phyloP scores from a whole-genome alignment of 1,140 invertebrate genomes.

The Aphelenchoides besseyi region DNA sequence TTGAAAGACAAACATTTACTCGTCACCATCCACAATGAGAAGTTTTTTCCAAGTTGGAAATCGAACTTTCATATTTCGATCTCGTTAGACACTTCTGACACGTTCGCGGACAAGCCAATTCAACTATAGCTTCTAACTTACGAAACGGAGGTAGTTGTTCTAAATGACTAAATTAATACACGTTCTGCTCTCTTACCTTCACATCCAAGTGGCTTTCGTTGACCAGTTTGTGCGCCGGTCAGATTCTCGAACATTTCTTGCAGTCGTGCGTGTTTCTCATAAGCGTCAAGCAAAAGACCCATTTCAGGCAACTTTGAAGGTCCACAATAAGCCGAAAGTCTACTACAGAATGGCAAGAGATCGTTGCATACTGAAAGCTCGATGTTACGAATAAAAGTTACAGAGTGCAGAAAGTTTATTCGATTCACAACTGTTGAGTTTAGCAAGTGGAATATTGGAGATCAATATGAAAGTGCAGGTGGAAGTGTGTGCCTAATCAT shows the following conservation, averaged over 20 bases:
- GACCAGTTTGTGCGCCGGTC: not conserved
- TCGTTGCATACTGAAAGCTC: slow-evolving; percentile 10
- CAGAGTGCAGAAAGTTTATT: not conserved
- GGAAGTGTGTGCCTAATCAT: not conserved
- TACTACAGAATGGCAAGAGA: not conserved
- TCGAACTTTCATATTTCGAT: too few species aligned
- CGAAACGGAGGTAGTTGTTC: slow-evolving; percentile 13
- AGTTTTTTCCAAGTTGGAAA: slow-evolving; percentile 5
- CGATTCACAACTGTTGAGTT: not conserved
- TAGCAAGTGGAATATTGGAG: not conserved
- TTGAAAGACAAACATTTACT: too few species aligned
- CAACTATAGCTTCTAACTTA: slow-evolving; percentile 10
- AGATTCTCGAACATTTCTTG: slow-evolving; percentile 12
- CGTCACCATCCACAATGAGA: slow-evolving; percentile 14
- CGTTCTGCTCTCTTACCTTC: slow-evolving; percentile 12
- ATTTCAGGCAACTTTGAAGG: slow-evolving; percentile 1
- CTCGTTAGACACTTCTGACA: slow-evolving; percentile 5
- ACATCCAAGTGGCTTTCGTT: not conserved
- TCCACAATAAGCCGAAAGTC: slow-evolving; percentile 5
- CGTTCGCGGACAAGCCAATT: slow-evolving; percentile 10
- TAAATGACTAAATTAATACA: not conserved
- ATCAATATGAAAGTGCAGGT: not conserved
- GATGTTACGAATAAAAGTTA: not conserved
- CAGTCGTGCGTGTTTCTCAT: slow-evolving; percentile 5
- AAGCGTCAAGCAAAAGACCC: slow-evolving; percentile 11